Evolutionary conservation across 2,797 vertebrate species (phyloP).

Genomic region (Cynopterus sphinx): DNA sequence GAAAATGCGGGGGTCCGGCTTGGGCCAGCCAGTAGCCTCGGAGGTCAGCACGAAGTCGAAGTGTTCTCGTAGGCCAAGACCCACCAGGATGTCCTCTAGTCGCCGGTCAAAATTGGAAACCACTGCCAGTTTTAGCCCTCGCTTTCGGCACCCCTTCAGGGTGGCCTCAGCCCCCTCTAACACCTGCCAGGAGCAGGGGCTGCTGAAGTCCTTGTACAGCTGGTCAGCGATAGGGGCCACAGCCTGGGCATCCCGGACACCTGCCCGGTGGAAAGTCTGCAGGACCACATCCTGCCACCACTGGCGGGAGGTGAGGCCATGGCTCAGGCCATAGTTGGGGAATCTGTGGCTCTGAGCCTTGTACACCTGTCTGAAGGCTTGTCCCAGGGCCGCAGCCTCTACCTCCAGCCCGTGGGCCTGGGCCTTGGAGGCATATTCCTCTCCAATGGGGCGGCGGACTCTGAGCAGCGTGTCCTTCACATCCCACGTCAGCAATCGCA

Average conservation of each 20-base stretch:
- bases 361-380: conserved; percentile 87
- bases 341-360: conserved; percentile 83
- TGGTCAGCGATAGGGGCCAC: conserved; percentile 86
- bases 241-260: conserved; percentile 83
- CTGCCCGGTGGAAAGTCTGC: conserved; percentile 89
- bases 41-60: conserved; percentile 95
- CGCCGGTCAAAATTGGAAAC: conserved; percentile 96
- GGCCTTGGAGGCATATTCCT: conserved; percentile 91
- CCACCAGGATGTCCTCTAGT: conserved; percentile 88
- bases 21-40: conserved; percentile 89
- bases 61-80: conserved; percentile 87
- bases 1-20: conserved; percentile 92
- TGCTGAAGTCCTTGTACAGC: conserved; percentile 91
- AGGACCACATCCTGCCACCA: conserved; percentile 93
- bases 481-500: conserved; percentile 93
- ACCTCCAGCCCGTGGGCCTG: conserved; percentile 86
- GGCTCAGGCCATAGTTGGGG: conserved; percentile 92
- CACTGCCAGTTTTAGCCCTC: conserved; percentile 90
- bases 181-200: conserved; percentile 90
- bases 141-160: conserved; percentile 86
- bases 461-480: conserved; percentile 95
- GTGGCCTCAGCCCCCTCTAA: conserved; percentile 89
- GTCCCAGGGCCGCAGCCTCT: conserved; percentile 81
- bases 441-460: conserved; percentile 89
- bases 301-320: conserved; percentile 88